Conservation (phyloP, 2,113 vertebrate species). For the Astur gentilis region DNA sequence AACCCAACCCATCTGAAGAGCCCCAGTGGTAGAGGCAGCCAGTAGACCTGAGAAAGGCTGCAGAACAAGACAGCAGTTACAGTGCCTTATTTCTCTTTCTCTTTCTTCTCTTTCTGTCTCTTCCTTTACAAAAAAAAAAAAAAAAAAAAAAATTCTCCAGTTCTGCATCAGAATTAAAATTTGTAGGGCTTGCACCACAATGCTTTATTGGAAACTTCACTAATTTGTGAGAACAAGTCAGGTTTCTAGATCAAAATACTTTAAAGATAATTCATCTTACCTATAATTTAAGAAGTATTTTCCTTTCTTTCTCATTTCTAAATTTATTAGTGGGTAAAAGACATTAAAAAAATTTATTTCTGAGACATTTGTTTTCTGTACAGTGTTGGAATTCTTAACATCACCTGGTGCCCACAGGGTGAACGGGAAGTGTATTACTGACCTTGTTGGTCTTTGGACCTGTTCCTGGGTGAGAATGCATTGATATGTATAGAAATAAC, state of each 20-base stretch:
- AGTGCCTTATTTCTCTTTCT: background rate
- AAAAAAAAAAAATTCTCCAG: background rate
- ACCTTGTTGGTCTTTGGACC: background rate
- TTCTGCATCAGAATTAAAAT: background rate
- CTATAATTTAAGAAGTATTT: background rate
- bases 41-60: background rate
- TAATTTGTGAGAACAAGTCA: background rate
- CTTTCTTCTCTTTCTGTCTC: background rate
- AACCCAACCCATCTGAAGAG: background rate
- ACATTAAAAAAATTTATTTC: background rate
- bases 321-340: background rate
- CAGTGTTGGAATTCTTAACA: background rate
- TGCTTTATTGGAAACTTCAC: background rate
- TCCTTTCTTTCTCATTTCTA: background rate
- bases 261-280: background rate
- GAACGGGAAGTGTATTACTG: background rate
- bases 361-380: background rate
- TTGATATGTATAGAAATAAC: background rate
- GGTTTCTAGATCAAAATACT: background rate
- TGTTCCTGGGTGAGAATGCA: background rate
- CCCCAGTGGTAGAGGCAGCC: too few species aligned
- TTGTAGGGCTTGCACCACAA: background rate
- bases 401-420: background rate
- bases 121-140: background rate
- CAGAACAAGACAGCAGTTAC: background rate